These are phyloP conservation scores for Quadriops clusia DNA, from an alignment of 2,888 invertebrate species.

Conservation along the genomic window DNA sequence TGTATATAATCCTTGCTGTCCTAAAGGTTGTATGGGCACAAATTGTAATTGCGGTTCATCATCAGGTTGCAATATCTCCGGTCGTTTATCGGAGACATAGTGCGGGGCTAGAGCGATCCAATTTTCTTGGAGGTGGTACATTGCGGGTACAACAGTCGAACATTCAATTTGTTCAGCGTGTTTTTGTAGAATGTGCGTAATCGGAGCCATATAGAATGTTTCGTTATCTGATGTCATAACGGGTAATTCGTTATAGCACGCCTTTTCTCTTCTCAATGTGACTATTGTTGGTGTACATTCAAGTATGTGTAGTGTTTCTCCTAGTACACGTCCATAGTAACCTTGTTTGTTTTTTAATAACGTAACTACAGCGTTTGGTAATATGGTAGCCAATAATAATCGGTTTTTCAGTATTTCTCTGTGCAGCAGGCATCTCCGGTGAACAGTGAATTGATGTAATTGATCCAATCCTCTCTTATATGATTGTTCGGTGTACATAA, in stretches of 20 bases:
- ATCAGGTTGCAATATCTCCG: too few relatives aligned
- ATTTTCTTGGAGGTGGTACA: conserved; percentile 13
- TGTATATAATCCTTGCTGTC: conserved; percentile 13
- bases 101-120: conserved; percentile 16
- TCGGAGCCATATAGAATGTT: conserved; percentile 17
- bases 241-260: conserved; percentile 20
- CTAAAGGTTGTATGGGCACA: conserved; percentile 15
- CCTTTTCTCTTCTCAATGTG: conserved; percentile 11
- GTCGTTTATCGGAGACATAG: conserved; percentile 7
- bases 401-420: conserved; percentile 21
- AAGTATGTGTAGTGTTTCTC: conserved; percentile 22
- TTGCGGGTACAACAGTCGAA: conserved; percentile 13
- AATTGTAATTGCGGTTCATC: conserved; percentile 10
- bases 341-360: conserved; percentile 20
- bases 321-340: conserved; percentile 18
- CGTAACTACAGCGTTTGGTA: conserved; percentile 20
- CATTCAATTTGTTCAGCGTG: conserved; percentile 14
- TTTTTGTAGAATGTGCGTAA: conserved; percentile 16
- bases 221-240: conserved; percentile 16
- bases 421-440: conserved; percentile 19
- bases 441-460: conserved; percentile 18
- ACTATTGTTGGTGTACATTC: conserved; percentile 19
- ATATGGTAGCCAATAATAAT: conserved; percentile 15
- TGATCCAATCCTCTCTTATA: conserved; percentile 14
- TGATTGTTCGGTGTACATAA: conserved; percentile 21